Percentiles rank a stretch among this genome's conserved stretches.
These are phyloP conservation scores for Leptinotarsa haldemani DNA, from an alignment of 2,888 invertebrate genomes.

Conservation along the genomic window DNA sequence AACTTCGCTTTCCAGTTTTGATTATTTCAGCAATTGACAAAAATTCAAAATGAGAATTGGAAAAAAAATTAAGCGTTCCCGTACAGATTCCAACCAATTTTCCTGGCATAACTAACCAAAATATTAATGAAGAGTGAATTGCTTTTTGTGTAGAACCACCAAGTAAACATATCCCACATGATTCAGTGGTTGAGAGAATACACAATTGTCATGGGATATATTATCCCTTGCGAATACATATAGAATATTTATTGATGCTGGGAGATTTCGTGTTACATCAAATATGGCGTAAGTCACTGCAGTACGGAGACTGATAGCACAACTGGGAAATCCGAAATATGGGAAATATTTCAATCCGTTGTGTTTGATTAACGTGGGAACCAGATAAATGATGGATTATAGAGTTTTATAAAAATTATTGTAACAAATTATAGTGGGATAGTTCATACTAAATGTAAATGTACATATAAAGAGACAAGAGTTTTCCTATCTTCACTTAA, in stretches of 20 bases:
- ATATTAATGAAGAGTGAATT: slow-evolving; percentile 4
- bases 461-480: no score
- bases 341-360: slow-evolving; percentile 38
- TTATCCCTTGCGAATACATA: slow-evolving; percentile 21
- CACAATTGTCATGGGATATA: slow-evolving; percentile 17
- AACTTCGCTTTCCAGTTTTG: no score
- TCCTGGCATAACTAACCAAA: neutral
- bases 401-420: neutral
- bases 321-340: slow-evolving; percentile 55
- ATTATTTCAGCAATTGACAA: neutral
- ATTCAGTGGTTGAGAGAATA: slow-evolving; percentile 9
- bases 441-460: no score
- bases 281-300: slow-evolving; percentile 34
- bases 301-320: slow-evolving; percentile 55
- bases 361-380: slow-evolving; percentile 23
- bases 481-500: no score
- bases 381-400: neutral
- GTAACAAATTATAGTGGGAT: no score
- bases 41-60: neutral
- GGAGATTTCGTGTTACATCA: slow-evolving; percentile 29
- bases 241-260: slow-evolving; percentile 30
- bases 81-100: neutral
- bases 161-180: neutral
- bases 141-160: neutral
- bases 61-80: neutral